Evolutionary conservation across 2,113 vertebrate species (phyloP).

Genomic region (Colinus virginianus): DNA sequence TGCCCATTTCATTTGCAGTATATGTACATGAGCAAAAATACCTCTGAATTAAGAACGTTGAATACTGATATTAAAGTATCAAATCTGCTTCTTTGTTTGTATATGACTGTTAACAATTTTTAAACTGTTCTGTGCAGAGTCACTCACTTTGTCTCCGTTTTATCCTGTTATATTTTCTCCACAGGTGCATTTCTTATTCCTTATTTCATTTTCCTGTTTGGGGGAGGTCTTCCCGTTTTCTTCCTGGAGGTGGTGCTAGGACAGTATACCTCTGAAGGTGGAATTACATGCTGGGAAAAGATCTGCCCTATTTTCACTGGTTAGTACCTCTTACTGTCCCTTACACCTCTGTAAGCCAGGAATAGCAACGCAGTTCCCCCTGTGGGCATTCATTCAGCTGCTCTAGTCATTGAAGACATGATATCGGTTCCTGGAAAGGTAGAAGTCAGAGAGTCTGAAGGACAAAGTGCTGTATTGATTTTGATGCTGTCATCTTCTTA

Average conservation of each 20-base stretch:
- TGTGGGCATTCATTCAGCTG: not conserved
- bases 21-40: not conserved
- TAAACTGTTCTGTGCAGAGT: not conserved
- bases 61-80: not conserved
- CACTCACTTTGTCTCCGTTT: not conserved
- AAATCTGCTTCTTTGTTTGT: not conserved
- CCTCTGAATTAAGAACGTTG: not conserved
- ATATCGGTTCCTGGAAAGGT: conserved; percentile 36
- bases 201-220: conserved; percentile 98
- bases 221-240: conserved; percentile 96
- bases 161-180: conserved; percentile 30
- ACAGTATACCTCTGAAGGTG: conserved; percentile 97
- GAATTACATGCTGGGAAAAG: conserved; percentile 98
- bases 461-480: conserved; percentile 44
- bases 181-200: conserved; percentile 99
- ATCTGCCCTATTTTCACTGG: conserved; percentile 98
- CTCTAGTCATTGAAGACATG: not conserved
- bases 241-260: conserved; percentile 97
- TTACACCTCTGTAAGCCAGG: not conserved
- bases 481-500: conserved; percentile 27
- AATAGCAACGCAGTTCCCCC: not conserved
- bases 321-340: conserved; percentile 74
- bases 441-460: conserved; percentile 47
- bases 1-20: not conserved
- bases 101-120: not conserved